phyloP scores from a whole-genome alignment of 2,113 vertebrate genomes.

The Prinia subflava region DNA sequence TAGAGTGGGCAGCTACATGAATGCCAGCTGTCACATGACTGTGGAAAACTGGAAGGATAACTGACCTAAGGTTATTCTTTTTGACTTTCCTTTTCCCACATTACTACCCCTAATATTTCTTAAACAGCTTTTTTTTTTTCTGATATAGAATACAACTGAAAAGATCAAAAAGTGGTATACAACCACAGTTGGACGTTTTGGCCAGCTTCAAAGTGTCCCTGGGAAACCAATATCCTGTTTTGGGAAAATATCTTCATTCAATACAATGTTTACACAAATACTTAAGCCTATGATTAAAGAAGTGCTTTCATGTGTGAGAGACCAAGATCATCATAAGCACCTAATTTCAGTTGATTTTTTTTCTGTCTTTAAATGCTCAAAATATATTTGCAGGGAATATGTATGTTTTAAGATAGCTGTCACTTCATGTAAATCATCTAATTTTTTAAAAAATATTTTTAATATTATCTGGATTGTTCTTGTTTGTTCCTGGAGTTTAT shows the following conservation, averaged over 20 bases:
- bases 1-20: not conserved
- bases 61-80: not conserved
- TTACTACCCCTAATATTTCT: not conserved
- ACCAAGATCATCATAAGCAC: not conserved
- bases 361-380: not conserved
- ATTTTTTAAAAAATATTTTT: not conserved
- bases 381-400: not conserved
- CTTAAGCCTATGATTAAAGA: not conserved
- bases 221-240: not conserved
- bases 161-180: not conserved
- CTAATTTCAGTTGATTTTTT: not conserved
- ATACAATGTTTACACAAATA: not conserved
- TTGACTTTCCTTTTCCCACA: fast-evolving
- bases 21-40: not conserved
- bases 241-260: not conserved
- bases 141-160: not conserved
- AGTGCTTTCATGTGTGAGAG: not conserved
- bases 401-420: not conserved
- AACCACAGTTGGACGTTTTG: not conserved
- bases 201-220: not conserved
- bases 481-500: not conserved
- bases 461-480: not conserved
- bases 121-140: not conserved
- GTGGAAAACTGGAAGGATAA: not conserved
- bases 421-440: not conserved